Conservation (phyloP, 2,113 vertebrate genomes). For the human region DNA sequence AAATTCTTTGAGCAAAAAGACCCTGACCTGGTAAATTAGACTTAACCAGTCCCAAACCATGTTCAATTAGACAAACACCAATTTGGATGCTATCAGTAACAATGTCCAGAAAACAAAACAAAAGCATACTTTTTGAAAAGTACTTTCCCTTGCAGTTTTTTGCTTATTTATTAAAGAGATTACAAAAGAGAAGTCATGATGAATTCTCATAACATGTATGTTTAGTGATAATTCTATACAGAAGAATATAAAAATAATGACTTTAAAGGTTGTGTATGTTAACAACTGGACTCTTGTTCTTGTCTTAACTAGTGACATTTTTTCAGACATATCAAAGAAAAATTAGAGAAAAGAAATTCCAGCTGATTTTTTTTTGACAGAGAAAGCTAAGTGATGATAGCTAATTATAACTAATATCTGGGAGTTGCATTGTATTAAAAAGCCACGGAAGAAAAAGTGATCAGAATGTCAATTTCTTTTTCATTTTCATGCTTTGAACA, state of each 20-base stretch:
- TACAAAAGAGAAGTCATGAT: not conserved
- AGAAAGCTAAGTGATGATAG: not conserved
- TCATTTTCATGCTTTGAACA: not conserved
- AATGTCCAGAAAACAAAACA: not conserved
- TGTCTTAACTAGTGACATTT: not conserved
- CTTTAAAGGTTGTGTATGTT: not conserved
- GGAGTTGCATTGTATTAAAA: not conserved
- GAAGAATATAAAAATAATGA: not conserved
- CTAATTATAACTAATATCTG: slow-evolving; percentile 23
- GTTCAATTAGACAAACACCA: not conserved
- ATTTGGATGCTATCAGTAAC: not conserved
- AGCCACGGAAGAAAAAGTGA: not conserved
- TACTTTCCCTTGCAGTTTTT: not conserved
- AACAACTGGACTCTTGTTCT: not conserved
- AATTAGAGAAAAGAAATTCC: not conserved
- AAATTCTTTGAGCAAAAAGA: slow-evolving; percentile 1
- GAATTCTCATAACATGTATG: not conserved
- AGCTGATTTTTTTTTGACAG: not conserved
- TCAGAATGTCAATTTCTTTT: not conserved
- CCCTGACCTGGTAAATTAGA: not conserved
- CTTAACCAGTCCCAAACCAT: not conserved
- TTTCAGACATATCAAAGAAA: not conserved
- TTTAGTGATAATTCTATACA: not conserved
- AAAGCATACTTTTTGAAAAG: not conserved
- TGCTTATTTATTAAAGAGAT: not conserved